Evolutionary conservation across 2,888 invertebrate genomes (phyloP).

Genomic region (Esperia sulphurella): DNA sequence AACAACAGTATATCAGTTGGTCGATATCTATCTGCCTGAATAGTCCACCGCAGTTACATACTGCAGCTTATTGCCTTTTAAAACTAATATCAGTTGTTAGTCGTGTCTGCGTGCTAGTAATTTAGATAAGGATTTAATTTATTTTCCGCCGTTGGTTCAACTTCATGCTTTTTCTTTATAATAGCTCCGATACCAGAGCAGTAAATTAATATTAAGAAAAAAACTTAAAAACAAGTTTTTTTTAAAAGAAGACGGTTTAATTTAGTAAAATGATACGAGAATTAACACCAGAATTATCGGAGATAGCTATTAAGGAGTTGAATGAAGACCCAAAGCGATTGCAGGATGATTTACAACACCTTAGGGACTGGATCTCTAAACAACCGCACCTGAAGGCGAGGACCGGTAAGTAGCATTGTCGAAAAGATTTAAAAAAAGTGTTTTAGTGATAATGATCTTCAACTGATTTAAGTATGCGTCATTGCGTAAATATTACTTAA

Average conservation of each 20-base stretch:
- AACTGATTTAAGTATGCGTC: too few relatives aligned
- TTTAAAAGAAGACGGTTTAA: background rate
- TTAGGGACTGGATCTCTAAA: constrained; percentile 74
- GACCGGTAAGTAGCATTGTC: constrained; percentile 25
- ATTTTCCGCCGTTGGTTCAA: background rate
- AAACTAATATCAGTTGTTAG: background rate
- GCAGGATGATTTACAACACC: constrained; percentile 53
- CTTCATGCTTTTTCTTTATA: too few relatives aligned
- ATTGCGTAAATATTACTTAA: background rate
- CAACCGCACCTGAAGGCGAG: constrained; percentile 69
- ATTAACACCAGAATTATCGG: constrained; percentile 29
- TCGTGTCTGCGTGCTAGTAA: background rate
- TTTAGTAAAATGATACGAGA: background rate
- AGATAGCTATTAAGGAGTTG: constrained; percentile 61
- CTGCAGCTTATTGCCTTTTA: constrained; percentile 9
- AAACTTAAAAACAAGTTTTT: too few relatives aligned
- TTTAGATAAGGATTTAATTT: background rate
- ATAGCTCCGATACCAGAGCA: background rate
- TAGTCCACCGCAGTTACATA: background rate
- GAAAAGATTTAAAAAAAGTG: too few relatives aligned
- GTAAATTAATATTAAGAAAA: background rate
- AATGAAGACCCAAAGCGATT: constrained; percentile 68
- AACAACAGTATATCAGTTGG: constrained; percentile 35
- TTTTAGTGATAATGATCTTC: background rate
- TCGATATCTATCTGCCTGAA: constrained; percentile 27